Evolutionary conservation across 2,888 invertebrate genomes (phyloP).

Genomic region (Drosophila longiperda): DNA sequence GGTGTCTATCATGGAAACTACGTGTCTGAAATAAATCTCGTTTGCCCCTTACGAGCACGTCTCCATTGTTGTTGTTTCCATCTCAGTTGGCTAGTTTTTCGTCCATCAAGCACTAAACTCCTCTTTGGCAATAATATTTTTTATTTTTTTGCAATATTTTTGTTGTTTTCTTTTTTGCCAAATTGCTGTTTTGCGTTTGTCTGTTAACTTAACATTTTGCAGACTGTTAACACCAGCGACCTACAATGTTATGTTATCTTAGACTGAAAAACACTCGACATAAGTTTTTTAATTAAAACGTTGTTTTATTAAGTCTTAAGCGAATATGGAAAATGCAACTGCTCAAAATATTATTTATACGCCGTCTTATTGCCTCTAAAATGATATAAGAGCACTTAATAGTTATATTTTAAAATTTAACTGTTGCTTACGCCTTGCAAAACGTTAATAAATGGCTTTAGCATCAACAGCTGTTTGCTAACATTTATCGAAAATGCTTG

Average conservation of each 20-base stretch:
- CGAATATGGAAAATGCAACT: neutral
- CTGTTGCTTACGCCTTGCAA: neutral
- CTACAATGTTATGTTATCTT: neutral
- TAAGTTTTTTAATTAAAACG: neutral
- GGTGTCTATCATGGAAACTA: constrained; percentile 36
- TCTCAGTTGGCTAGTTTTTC: neutral
- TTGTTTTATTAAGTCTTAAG: neutral
- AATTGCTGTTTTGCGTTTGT: constrained; percentile 4
- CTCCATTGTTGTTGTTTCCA: constrained; percentile 6
- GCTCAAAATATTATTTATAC: neutral
- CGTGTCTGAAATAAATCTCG: constrained; percentile 14
- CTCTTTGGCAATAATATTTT: constrained; percentile 8
- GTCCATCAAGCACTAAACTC: neutral
- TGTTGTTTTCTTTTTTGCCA: constrained; percentile 15
- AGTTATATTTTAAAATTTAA: neutral
- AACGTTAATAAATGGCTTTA: neutral
- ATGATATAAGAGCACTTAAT: neutral
- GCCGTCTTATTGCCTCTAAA: neutral
- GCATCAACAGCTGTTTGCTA: constrained; percentile 12
- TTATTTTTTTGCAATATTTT: constrained; percentile 17
- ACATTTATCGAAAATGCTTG: neutral
- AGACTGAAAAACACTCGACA: neutral
- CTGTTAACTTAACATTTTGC: constrained; percentile 36
- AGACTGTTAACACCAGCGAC: constrained; percentile 10
- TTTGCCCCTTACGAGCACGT: neutral